phyloP scores from a whole-genome alignment of 2,113 vertebrate species.

The Pungitius pungitius region DNA sequence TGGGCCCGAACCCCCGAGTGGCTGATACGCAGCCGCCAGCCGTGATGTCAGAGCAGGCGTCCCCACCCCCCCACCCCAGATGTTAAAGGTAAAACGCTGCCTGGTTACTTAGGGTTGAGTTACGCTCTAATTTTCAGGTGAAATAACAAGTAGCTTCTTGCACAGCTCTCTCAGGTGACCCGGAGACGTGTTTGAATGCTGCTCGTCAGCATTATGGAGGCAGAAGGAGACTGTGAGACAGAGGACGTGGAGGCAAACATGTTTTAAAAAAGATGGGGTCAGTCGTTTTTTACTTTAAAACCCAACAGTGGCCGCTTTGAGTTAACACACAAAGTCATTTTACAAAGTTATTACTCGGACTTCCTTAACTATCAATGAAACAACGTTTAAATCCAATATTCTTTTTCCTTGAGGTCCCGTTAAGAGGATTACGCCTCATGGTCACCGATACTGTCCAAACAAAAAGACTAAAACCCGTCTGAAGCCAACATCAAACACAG shows the following conservation, averaged over 20 bases:
- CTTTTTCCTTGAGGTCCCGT: background rate
- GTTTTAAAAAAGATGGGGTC: background rate
- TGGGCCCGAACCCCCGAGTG: too few species aligned
- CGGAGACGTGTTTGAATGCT: too few species aligned
- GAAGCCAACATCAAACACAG: slow-evolving; percentile 23
- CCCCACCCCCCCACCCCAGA: background rate
- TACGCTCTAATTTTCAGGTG: background rate
- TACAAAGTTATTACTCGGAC: background rate
- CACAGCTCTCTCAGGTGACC: background rate
- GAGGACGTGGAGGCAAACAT: background rate
- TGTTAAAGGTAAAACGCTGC: slow-evolving; percentile 1
- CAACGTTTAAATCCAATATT: background rate
- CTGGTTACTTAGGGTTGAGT: background rate
- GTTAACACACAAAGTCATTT: background rate
- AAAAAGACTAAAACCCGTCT: slow-evolving; percentile 4
- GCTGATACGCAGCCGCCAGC: too few species aligned
- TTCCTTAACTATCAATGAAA: background rate
- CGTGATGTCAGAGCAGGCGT: background rate
- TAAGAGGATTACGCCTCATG: background rate
- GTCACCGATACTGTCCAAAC: background rate
- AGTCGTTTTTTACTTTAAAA: background rate
- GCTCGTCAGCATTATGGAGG: too few species aligned
- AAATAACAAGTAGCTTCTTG: background rate
- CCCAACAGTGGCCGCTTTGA: background rate
- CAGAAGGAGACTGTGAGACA: too few species aligned